Evolutionary conservation across 2,888 invertebrate species (phyloP).

Genomic region (Physocephala rufipes): DNA sequence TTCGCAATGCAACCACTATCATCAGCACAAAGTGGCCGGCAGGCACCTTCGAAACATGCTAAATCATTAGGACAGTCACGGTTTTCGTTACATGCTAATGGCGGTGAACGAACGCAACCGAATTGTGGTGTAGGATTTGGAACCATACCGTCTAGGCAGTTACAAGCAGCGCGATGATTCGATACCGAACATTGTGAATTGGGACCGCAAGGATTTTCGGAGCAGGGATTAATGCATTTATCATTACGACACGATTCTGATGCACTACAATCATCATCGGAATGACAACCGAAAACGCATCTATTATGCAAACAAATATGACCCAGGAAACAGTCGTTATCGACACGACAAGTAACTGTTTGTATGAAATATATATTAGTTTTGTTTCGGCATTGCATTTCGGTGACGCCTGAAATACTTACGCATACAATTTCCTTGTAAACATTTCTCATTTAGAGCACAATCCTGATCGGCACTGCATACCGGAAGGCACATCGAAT

Average conservation of each 20-base stretch:
- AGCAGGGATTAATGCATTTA: constrained; percentile 81
- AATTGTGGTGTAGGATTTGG: constrained; percentile 89
- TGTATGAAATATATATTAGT: constrained; percentile 25
- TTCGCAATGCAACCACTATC: constrained; percentile 82
- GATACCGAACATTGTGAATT: constrained; percentile 83
- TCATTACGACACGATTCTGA: constrained; percentile 84
- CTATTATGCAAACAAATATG: constrained; percentile 88
- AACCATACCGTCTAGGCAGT: constrained; percentile 80
- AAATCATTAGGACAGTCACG: constrained; percentile 78
- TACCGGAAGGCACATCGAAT: constrained; percentile 82
- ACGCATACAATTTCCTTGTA: constrained; percentile 82
- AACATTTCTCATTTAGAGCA: constrained; percentile 89
- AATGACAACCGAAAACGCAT: constrained; percentile 86
- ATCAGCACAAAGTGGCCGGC: constrained; percentile 81
- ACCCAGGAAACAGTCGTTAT: constrained; percentile 91
- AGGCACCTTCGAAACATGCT: constrained; percentile 78
- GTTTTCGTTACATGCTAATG: constrained; percentile 78
- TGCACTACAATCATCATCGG: constrained; percentile 86
- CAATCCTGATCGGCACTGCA: constrained; percentile 83
- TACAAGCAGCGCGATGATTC: constrained; percentile 83
- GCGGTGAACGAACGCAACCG: constrained; percentile 84
- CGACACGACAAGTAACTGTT: constrained; percentile 84
- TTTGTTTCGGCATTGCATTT: neutral
- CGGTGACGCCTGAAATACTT: constrained; percentile 63
- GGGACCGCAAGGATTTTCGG: constrained; percentile 81